These are phyloP conservation scores for Meteorus sp. DNA, from an alignment of 1,140 invertebrate species.

Conservation along the genomic window DNA sequence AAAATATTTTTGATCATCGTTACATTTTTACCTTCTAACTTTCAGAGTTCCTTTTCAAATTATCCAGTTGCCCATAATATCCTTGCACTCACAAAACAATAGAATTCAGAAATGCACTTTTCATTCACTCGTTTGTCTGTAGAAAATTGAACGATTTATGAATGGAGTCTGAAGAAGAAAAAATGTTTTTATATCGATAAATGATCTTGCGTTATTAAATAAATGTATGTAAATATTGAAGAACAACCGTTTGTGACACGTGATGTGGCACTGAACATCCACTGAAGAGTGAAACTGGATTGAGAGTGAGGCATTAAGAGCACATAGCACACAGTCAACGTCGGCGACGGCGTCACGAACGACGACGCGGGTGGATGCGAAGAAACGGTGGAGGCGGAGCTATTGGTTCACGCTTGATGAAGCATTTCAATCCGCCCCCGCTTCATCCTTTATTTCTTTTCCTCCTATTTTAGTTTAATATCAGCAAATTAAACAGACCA, in stretches of 20 bases:
- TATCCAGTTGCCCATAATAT: too few species aligned
- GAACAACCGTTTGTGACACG: constrained; percentile 1
- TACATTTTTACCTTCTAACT: too few species aligned
- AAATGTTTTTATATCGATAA: too few species aligned
- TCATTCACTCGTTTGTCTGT: too few species aligned
- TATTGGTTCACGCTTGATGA: constrained; percentile 7
- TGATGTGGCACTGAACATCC: constrained; percentile 14
- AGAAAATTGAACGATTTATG: too few species aligned
- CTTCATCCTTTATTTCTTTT: constrained; percentile 8
- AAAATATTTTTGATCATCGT: too few species aligned
- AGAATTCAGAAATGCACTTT: too few species aligned
- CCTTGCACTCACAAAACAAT: too few species aligned
- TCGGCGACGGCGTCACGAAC: constrained; percentile 19
- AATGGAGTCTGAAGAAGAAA: too few species aligned
- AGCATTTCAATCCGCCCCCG: constrained; percentile 19
- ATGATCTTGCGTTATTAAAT: not conserved
- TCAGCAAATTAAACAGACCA: not conserved
- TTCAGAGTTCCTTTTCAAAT: too few species aligned
- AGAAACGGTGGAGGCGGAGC: constrained; percentile 36
- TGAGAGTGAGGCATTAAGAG: constrained; percentile 34
- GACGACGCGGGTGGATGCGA: constrained; percentile 19
- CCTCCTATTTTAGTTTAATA: constrained; percentile 24
- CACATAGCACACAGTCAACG: too few species aligned
- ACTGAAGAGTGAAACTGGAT: constrained; percentile 30
- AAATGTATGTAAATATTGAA: too few species aligned